phyloP scores from a whole-genome alignment of 2,888 invertebrate species.

The Meghimatium bilineatum region DNA sequence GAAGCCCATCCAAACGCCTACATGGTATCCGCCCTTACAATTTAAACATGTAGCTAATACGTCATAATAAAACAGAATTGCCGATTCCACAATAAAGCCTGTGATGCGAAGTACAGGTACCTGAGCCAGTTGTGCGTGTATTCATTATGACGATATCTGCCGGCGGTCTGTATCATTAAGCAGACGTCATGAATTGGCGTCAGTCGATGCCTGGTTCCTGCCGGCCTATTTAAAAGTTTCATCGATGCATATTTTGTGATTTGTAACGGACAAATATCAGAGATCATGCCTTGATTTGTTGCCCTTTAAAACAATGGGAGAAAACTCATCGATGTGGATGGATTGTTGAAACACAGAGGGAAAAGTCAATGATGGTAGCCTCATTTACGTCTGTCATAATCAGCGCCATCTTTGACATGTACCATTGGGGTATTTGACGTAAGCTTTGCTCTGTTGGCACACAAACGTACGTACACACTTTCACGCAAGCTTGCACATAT shows the following conservation, averaged over 20 bases:
- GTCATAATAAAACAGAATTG: not conserved
- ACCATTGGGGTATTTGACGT: not conserved
- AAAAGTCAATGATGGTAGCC: not conserved
- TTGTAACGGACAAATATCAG: constrained; percentile 6
- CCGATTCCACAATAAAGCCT: not conserved
- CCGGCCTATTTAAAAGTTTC: constrained; percentile 4
- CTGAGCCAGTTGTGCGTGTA: not conserved
- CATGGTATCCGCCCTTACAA: not conserved
- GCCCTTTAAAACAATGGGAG: constrained; percentile 23
- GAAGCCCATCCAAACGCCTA: not conserved
- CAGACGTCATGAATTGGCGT: constrained; percentile 2
- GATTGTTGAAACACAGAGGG: not conserved
- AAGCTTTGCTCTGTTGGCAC: not conserved
- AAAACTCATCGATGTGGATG: not conserved
- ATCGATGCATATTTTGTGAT: constrained; percentile 8
- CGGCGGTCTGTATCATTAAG: not conserved
- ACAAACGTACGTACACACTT: not conserved
- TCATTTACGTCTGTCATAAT: not conserved
- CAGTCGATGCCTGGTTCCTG: not conserved
- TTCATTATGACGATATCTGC: not conserved
- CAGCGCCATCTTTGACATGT: not conserved
- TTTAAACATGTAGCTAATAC: not conserved
- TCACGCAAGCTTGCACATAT: not conserved
- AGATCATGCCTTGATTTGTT: constrained; percentile 15
- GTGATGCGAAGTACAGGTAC: not conserved